phyloP scores from a whole-genome alignment of 2,113 vertebrate genomes.

The Poeciliopsis occidentalis region DNA sequence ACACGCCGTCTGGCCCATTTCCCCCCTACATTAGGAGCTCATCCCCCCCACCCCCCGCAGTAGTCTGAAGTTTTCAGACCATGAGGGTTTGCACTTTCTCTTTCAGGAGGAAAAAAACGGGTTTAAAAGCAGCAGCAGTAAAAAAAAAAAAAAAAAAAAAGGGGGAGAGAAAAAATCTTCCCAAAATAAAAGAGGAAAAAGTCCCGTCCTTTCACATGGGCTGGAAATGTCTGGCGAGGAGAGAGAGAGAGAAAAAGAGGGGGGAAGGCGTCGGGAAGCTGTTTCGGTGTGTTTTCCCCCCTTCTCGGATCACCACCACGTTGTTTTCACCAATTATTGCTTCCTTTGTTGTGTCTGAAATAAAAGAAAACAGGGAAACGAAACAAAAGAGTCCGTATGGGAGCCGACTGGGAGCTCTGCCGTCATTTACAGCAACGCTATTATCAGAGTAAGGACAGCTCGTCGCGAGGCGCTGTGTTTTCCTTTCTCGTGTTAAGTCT shows the following conservation, averaged over 20 bases:
- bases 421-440: neutral
- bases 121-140: constrained; percentile 16
- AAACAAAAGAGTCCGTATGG: constrained; percentile 56
- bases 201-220: constrained; percentile 50
- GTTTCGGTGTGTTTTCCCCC: constrained; percentile 73
- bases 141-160: neutral
- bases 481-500: constrained; percentile 38
- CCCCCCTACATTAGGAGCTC: constrained; percentile 44
- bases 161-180: neutral
- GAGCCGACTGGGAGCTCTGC: constrained; percentile 19
- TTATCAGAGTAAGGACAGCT: constrained; percentile 8
- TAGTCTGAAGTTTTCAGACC: constrained; percentile 72
- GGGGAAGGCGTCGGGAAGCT: constrained; percentile 61
- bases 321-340: constrained; percentile 82
- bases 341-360: constrained; percentile 84
- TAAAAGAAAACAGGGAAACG: constrained; percentile 44
- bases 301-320: constrained; percentile 79
- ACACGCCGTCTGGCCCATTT: constrained; percentile 35
- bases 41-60: constrained; percentile 12
- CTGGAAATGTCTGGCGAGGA: constrained; percentile 51
- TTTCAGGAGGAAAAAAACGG: constrained; percentile 25
- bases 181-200: constrained; percentile 36
- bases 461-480: constrained; percentile 3
- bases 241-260: constrained; percentile 27
- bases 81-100: constrained; percentile 40